phyloP scores from a whole-genome alignment of 2,113 vertebrate genomes.

The Passer domesticus region DNA sequence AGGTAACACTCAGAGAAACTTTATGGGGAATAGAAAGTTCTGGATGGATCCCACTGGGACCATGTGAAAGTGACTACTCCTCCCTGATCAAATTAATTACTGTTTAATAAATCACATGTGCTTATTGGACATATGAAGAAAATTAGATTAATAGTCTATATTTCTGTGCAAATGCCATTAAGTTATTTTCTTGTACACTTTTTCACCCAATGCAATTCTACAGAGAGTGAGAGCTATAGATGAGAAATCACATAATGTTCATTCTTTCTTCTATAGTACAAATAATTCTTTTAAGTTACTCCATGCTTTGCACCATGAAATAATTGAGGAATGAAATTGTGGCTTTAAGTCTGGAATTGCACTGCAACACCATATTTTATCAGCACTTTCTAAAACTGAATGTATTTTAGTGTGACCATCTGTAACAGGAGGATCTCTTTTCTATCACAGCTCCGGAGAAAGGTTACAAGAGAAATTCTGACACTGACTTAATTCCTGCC shows the following conservation, averaged over 20 bases:
- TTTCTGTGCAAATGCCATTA: background rate
- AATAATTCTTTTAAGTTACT: background rate
- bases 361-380: background rate
- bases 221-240: background rate
- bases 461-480: background rate
- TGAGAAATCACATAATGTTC: background rate
- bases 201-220: background rate
- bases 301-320: background rate
- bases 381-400: background rate
- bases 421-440: background rate
- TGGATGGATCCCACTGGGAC: background rate
- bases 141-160: background rate
- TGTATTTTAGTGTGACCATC: background rate
- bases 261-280: background rate
- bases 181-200: background rate
- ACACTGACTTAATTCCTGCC: background rate
- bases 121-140: background rate
- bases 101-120: background rate
- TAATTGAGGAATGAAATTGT: background rate
- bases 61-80: background rate
- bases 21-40: background rate
- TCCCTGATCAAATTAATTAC: background rate
- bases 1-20: background rate
- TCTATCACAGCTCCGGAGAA: background rate
- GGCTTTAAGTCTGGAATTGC: background rate